A percentile compares a stretch with the other conserved stretches of the same genome.
Conservation (phyloP, 2,113 vertebrate genomes). For the Piprites chloris region DNA sequence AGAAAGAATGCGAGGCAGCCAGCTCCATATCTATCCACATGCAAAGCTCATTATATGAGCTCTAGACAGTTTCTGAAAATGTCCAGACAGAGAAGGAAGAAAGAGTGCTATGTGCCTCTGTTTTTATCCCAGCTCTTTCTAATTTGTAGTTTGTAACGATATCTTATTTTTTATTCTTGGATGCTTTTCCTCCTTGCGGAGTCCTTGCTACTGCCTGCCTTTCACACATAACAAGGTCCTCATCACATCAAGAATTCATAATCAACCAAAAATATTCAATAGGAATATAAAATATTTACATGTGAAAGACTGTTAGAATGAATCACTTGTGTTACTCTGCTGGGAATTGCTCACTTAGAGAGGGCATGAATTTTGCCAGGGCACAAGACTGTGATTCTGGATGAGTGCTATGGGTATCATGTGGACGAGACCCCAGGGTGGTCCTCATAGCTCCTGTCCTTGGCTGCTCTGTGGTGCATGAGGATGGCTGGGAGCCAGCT, state of each 20-base stretch:
- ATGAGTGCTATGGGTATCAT: not conserved
- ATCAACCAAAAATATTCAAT: conserved; percentile 79
- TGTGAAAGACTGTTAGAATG: conserved; percentile 62
- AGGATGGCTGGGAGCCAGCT: not conserved
- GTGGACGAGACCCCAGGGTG: not conserved
- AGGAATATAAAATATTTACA: conserved; percentile 83
- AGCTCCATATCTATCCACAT: not conserved
- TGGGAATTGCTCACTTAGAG: conserved; percentile 25
- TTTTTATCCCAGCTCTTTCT: not conserved
- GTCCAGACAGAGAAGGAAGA: not conserved
- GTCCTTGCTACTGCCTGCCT: conserved; percentile 62
- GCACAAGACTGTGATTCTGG: not conserved
- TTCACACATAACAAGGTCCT: conserved; percentile 76
- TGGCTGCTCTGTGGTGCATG: not conserved
- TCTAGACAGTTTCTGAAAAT: not conserved
- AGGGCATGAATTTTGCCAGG: not conserved
- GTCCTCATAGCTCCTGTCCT: not conserved
- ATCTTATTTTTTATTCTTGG: conserved; percentile 50
- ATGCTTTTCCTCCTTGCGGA: conserved; percentile 50
- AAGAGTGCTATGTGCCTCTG: not conserved
- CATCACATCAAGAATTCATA: conserved; percentile 81
- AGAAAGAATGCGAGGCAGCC: not conserved
- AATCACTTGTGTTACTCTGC: conserved; percentile 48
- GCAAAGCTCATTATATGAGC: not conserved
- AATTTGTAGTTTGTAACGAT: not conserved